Evolutionary conservation across 2,113 vertebrate species (phyloP).

Genomic region (Sinocyclocheilus rhinocerous): DNA sequence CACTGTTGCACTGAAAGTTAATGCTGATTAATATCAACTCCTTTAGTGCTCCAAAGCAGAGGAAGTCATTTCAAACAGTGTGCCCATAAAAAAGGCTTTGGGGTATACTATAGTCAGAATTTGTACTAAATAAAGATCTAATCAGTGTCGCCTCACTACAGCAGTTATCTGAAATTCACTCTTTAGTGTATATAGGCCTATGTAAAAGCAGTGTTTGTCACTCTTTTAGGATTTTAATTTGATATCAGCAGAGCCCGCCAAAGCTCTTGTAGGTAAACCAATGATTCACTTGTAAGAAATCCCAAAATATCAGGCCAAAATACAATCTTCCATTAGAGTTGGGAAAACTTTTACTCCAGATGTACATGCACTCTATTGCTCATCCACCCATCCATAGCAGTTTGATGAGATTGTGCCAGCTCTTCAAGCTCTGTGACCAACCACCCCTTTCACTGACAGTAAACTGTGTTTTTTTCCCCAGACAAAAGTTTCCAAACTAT

Average conservation of each 20-base stretch:
- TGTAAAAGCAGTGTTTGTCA: background rate
- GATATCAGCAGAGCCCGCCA: background rate
- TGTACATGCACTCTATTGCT: background rate
- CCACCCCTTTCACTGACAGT: background rate
- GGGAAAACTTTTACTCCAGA: background rate
- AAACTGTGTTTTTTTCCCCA: background rate
- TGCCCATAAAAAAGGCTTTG: background rate
- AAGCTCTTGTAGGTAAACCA: background rate
- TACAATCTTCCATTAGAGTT: background rate
- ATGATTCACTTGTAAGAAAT: background rate
- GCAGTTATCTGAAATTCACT: background rate
- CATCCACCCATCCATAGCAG: background rate
- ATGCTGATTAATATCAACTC: slow-evolving; percentile 35
- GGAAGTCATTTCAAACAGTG: slow-evolving; percentile 12
- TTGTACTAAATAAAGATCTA: slow-evolving; percentile 19
- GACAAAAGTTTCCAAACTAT: background rate
- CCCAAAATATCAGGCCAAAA: slow-evolving; percentile 10
- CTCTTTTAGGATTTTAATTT: slow-evolving; percentile 1
- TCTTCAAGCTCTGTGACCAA: background rate
- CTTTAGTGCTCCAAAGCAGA: background rate
- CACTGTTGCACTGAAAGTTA: slow-evolving; percentile 33
- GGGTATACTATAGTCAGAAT: background rate
- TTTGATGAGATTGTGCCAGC: background rate
- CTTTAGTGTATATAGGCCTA: background rate
- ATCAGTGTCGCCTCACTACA: background rate